These are phyloP conservation scores for Acromyrmex echinatior DNA, from an alignment of 1,140 invertebrate species.

Conservation along the genomic window DNA sequence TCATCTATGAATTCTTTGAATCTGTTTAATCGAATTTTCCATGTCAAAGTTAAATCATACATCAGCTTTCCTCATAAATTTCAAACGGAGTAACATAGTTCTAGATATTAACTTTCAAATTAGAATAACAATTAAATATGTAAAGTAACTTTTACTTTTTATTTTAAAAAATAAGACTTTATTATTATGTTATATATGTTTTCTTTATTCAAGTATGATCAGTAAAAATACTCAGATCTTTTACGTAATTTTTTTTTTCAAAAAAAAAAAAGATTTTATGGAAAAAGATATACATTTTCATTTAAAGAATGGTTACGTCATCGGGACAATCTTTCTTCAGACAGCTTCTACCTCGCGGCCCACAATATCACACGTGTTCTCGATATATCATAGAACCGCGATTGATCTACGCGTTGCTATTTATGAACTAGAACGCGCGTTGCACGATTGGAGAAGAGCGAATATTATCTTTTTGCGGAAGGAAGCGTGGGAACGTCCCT, in stretches of 20 bases:
- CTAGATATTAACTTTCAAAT: not conserved
- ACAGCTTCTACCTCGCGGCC: not conserved
- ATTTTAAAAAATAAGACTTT: not conserved
- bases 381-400: slow-evolving; percentile 52
- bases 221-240: not conserved
- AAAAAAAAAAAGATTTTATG: not conserved
- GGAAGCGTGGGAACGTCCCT: slow-evolving; percentile 44
- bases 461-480: slow-evolving; percentile 51
- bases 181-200: not conserved
- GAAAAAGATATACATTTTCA: not conserved
- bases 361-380: slow-evolving; percentile 15
- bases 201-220: not conserved
- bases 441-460: not conserved
- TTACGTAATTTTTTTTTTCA: not conserved
- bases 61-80: not conserved
- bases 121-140: not conserved
- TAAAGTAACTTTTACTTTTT: not conserved
- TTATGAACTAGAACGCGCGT: slow-evolving; percentile 47
- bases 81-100: not conserved
- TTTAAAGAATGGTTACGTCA: slow-evolving; percentile 18
- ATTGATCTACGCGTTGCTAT: slow-evolving; percentile 50
- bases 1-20: slow-evolving; percentile 10
- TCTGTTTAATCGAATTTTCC: slow-evolving; percentile 1
- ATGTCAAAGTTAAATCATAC: not conserved
- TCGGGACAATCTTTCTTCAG: not conserved